phyloP scores from a whole-genome alignment of 2,888 invertebrate species.

The Harmothoe impar region DNA sequence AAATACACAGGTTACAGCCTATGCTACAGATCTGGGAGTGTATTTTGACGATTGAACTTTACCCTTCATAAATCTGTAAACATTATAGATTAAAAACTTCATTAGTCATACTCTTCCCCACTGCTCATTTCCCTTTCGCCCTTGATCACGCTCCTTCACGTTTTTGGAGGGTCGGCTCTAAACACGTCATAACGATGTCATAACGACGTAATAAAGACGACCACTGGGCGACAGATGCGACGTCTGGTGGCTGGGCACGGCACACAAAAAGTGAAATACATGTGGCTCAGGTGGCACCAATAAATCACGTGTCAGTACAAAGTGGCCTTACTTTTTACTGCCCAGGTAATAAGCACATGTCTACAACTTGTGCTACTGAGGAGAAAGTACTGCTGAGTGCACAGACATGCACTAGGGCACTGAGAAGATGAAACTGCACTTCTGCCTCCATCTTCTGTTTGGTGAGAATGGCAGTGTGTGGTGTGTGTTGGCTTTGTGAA shows the following conservation, averaged over 20 bases:
- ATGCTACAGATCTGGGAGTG: no score
- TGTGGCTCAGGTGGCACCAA: neutral
- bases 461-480: no score
- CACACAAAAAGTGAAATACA: neutral
- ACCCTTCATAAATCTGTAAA: no score
- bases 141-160: neutral
- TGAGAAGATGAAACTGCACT: no score
- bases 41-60: no score
- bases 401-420: neutral
- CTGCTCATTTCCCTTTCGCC: neutral
- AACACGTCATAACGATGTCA: neutral
- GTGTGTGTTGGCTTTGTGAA: no score
- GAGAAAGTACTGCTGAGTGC: no score
- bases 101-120: neutral
- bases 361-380: neutral
- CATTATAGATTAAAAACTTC: no score
- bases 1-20: no score
- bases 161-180: neutral
- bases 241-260: neutral
- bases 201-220: neutral
- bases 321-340: neutral
- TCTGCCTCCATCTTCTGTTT: no score
- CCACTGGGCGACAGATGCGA: constrained; percentile 2
- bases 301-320: neutral
- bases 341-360: neutral